These are phyloP conservation scores for Hypomesus transpacificus DNA, from an alignment of 2,113 vertebrate genomes.

Conservation along the genomic window DNA sequence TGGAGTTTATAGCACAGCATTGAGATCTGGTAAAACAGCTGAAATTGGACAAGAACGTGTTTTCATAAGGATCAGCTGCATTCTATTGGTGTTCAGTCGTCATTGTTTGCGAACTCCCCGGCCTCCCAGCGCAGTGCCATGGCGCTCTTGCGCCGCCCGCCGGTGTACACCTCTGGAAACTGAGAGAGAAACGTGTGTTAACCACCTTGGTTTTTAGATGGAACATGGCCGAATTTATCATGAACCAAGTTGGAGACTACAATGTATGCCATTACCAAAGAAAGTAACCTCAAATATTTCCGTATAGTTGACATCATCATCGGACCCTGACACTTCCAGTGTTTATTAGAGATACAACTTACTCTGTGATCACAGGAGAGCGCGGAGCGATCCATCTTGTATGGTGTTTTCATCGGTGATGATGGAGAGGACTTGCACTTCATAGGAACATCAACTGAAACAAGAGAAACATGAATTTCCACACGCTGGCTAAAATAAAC, in stretches of 20 bases:
- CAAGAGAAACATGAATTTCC: not conserved
- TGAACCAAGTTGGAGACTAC: too few relatives aligned
- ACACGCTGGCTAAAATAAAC: not conserved
- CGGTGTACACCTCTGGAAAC: conserved; percentile 64
- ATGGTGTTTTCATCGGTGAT: conserved; percentile 73
- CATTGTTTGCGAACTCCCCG: conserved; percentile 66
- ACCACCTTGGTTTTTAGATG: not conserved
- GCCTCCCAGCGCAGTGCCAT: conserved; percentile 76
- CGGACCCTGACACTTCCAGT: too few relatives aligned
- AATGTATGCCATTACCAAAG: too few relatives aligned
- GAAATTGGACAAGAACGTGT: conserved; percentile 32
- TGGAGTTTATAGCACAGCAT: conserved; percentile 45
- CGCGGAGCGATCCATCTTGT: conserved; percentile 72
- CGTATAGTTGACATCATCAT: too few relatives aligned
- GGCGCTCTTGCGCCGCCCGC: conserved; percentile 71
- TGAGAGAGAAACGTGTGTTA: conserved; percentile 40
- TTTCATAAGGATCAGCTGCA: conserved; percentile 10
- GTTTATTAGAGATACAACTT: conserved; percentile 29
- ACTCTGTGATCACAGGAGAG: conserved; percentile 75
- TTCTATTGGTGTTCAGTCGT: conserved; percentile 40
- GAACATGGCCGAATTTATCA: not conserved
- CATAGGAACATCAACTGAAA: conserved; percentile 60
- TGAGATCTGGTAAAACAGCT: conserved; percentile 40
- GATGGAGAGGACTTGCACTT: conserved; percentile 76
- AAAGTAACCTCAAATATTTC: too few relatives aligned